Conservation (phyloP, 1,140 invertebrate genomes). For the Maniola jurtina region DNA sequence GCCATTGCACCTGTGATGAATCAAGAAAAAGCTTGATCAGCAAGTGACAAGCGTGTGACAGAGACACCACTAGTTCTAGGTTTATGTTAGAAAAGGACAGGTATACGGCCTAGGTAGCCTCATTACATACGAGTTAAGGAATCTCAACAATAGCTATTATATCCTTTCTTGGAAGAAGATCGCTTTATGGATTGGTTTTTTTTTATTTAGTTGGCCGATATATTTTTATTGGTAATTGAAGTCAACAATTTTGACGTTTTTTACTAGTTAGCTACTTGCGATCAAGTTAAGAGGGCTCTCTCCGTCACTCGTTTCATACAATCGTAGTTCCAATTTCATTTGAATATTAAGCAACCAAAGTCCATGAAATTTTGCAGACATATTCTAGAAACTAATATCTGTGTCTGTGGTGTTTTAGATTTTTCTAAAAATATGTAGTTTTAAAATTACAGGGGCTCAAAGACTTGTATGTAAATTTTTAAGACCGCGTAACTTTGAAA, state of each 20-base stretch:
- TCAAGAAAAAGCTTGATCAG: slow-evolving; percentile 49
- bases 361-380: too few species aligned
- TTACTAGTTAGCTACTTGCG: background rate
- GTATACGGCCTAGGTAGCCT: slow-evolving; percentile 11
- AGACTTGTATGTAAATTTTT: too few species aligned
- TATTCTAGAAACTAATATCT: too few species aligned
- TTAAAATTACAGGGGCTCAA: too few species aligned
- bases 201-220: background rate
- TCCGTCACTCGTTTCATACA: too few species aligned
- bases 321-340: too few species aligned
- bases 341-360: too few species aligned
- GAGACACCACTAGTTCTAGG: slow-evolving; percentile 18
- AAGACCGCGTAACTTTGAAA: too few species aligned
- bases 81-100: slow-evolving; percentile 28
- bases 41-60: slow-evolving; percentile 47
- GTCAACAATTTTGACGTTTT: background rate
- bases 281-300: too few species aligned
- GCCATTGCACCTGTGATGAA: slow-evolving; percentile 45
- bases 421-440: too few species aligned
- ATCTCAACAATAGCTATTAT: slow-evolving; percentile 25
- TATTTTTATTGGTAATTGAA: background rate
- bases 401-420: too few species aligned
- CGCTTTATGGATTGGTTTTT: slow-evolving; percentile 1
- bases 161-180: slow-evolving; percentile 23
- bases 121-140: slow-evolving; percentile 17